Percentiles rank a stretch among this genome's conserved stretches.
Evolutionary conservation across 2,888 invertebrate species (phyloP).

Genomic region (Cecidostiba fungosa): DNA sequence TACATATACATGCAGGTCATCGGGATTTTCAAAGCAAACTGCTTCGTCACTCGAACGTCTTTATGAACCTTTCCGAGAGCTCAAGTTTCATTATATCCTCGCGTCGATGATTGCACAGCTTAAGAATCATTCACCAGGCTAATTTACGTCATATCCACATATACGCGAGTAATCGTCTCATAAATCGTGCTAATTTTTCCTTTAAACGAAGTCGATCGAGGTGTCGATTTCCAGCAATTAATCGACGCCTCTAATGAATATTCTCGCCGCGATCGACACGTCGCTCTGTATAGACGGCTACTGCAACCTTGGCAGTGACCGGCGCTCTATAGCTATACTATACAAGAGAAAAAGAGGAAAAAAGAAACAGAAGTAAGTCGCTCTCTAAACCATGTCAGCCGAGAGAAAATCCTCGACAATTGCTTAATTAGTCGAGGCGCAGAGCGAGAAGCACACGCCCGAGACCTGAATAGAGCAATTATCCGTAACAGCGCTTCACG

Average conservation of each 20-base stretch:
- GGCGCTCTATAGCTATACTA: neutral
- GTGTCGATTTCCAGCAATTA: neutral
- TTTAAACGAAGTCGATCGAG: neutral
- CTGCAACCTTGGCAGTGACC: constrained; percentile 54
- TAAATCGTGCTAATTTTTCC: neutral
- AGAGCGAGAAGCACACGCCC: neutral
- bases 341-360: too few species aligned
- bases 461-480: constrained; percentile 59
- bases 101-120: neutral
- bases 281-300: too few species aligned
- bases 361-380: constrained; percentile 44
- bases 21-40: constrained; percentile 47
- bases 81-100: neutral
- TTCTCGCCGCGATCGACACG: neutral
- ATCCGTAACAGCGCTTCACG: neutral
- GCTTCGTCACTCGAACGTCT: constrained; percentile 39
- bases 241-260: constrained; percentile 6
- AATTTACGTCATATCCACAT: neutral
- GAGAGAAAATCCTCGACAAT: constrained; percentile 46
- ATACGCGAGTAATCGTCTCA: neutral
- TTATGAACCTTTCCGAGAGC: constrained; percentile 1
- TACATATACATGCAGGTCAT: constrained; percentile 23
- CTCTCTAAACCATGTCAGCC: constrained; percentile 53
- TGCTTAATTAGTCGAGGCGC: constrained; percentile 48
- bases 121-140: neutral